Evolutionary conservation across 2,113 vertebrate genomes (phyloP).

Genomic region (Equus quagga): DNA sequence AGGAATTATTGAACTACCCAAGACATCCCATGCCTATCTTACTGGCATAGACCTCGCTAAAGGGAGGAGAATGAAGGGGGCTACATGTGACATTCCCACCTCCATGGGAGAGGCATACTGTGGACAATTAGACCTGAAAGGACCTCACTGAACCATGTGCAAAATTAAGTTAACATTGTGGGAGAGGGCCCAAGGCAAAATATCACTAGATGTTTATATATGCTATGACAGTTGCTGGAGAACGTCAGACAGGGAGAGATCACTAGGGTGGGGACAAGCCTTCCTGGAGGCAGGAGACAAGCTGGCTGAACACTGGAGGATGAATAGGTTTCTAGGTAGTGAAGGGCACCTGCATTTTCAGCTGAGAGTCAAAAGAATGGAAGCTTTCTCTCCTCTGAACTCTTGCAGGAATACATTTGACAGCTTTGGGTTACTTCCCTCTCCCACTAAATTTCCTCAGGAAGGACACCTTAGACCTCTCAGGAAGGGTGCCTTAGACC

Average conservation of each 20-base stretch:
- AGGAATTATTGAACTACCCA: background rate
- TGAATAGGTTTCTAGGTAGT: fast-evolving
- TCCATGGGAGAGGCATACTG: background rate
- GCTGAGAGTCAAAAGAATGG: background rate
- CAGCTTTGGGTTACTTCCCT: background rate
- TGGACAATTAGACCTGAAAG: fast-evolving
- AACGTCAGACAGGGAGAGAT: background rate
- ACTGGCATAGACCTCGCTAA: background rate
- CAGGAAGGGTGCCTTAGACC: background rate
- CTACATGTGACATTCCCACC: background rate
- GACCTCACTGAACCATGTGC: background rate
- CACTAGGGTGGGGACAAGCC: background rate
- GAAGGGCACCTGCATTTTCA: background rate
- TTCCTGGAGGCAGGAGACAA: background rate
- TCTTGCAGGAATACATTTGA: background rate
- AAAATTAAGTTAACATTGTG: background rate
- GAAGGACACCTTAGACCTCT: too few relatives aligned
- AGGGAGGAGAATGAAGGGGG: background rate
- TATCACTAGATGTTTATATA: background rate
- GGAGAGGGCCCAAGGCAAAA: background rate
- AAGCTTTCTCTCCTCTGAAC: background rate
- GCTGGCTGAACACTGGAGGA: background rate
- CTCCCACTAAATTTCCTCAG: background rate
- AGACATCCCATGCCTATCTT: background rate
- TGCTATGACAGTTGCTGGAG: background rate